A percentile compares a stretch with the other conserved stretches of the same genome.
These are phyloP conservation scores for Cliona cf. orientalis DNA, from an alignment of 37 sponge, comb jelly and placozoan species.

Conservation along the genomic window DNA sequence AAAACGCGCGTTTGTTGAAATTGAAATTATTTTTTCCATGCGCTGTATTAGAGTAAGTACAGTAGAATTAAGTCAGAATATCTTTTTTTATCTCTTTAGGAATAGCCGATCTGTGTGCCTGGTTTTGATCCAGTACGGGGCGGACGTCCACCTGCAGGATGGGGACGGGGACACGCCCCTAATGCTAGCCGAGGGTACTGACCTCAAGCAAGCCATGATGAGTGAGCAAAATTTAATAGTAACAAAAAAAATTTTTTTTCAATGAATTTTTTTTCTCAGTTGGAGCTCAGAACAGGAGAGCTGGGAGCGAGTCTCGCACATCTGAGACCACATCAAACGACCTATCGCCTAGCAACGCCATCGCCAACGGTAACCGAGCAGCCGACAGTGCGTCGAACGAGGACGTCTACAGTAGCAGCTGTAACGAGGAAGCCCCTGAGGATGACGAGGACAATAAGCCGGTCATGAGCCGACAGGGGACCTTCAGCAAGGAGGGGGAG, in stretches of 20 bases:
- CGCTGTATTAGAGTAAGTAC: too few relatives aligned
- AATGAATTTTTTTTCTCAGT: too few relatives aligned
- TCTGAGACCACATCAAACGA: not conserved
- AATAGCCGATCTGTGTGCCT: conserved; percentile 25
- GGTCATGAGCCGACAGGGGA: not conserved
- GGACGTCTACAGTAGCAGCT: not conserved
- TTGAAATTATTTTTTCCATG: too few relatives aligned
- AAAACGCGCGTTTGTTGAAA: too few relatives aligned
- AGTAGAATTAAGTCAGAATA: not conserved
- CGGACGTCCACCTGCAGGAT: conserved; percentile 45
- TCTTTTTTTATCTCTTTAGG: conserved; percentile 12
- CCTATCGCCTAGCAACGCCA: not conserved
- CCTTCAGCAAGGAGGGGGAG: conserved; percentile 21
- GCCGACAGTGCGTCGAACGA: not conserved
- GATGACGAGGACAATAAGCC: not conserved
- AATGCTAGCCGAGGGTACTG: conserved; percentile 14
- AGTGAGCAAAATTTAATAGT: conserved; percentile 27
- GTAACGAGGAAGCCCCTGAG: not conserved
- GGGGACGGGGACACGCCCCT: conserved; percentile 73
- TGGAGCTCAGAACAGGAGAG: not conserved
- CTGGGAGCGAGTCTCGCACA: not conserved
- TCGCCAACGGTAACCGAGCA: not conserved
- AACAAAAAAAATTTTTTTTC: not conserved
- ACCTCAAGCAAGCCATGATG: conserved; percentile 39
- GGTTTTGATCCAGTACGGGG: conserved; percentile 57